Evolutionary conservation across 2,113 vertebrate genomes (phyloP), one percentile per base, ranked within the genome.

Genomic region (Oncorhynchus tshawytscha): DNA sequence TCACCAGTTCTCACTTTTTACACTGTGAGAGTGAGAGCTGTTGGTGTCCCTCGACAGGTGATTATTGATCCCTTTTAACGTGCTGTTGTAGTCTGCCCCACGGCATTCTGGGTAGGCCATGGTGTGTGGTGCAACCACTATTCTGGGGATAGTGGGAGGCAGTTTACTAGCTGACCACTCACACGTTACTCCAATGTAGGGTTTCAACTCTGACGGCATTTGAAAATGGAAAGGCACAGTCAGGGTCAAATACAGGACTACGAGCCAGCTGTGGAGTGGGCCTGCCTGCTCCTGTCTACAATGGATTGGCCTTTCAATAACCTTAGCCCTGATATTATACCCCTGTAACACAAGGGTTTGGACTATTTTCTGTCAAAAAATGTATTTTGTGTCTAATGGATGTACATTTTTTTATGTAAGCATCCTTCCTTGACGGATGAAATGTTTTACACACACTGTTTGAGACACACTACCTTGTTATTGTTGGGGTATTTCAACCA

Each of bases 51-150:
- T 78, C 87, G 88, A 90, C 90, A 91, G 86, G 73, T 85, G 85
- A 78, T 81, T 91, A 92, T 92, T 82, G 90, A 93, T 93, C 84
- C 75, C 69, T 76, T 88, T 79, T 79, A 85, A 74, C 76, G 82
- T 73, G 80, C 89, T 91, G 89, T 90, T 89, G 90, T 84, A 89
- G 74, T 77, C 49, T 70, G 82, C 85, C 84, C 82, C 86, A 76
- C 80, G 81, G 89, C 87, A 88, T 89, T 82, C 88, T 71, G 29
- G 80, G 73, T 80, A 70, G 51, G 82, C 78, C 79, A 84, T 71
- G 76, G 84, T 82, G 62, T 85, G 84, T 84, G 85, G 79, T 88
- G 88, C 82, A 67, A 86, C 84, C 84, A 72, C 73, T 66, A 73
- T 78, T 78, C 60, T 64, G 68, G 70, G 70, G 80, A 75, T 84